phyloP scores from a whole-genome alignment of 2,797 vertebrate genomes.

The Fistularia tabacaria region DNA sequence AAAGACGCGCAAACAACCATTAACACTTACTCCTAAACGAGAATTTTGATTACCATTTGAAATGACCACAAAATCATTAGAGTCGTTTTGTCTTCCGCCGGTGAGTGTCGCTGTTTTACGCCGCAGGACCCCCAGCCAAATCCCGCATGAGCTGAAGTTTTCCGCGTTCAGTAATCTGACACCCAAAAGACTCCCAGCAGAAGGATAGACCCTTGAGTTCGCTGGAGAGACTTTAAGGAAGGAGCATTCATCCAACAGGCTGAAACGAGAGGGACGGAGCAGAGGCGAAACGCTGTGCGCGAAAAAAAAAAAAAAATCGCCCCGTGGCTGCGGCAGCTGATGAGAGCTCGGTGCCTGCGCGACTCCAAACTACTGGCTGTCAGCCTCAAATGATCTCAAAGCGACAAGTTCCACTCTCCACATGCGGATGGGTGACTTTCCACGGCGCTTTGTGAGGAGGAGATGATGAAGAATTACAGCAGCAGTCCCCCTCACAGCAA shows the following conservation, averaged over 20 bases:
- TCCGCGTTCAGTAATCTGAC: slow-evolving; percentile 78
- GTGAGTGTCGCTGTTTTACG: slow-evolving; percentile 64
- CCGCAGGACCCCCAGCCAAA: neutral
- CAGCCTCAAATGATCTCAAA: slow-evolving; percentile 56
- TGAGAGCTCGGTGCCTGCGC: slow-evolving; percentile 38
- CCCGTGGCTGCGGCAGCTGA: slow-evolving; percentile 48
- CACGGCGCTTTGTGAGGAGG: slow-evolving; percentile 80
- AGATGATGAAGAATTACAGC: slow-evolving; percentile 88
- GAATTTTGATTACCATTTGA: too few species aligned
- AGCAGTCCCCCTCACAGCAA: slow-evolving; percentile 70
- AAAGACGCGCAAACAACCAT: neutral
- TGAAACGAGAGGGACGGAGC: slow-evolving; percentile 34
- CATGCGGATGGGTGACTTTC: slow-evolving; percentile 86
- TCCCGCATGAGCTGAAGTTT: neutral
- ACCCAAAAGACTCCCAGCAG: slow-evolving; percentile 56
- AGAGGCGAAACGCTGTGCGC: slow-evolving; percentile 33
- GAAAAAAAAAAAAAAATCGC: slow-evolving; percentile 27
- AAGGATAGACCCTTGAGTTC: slow-evolving; percentile 73
- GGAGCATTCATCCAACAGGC: slow-evolving; percentile 50
- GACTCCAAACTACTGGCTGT: slow-evolving; percentile 35
- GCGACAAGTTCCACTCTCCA: slow-evolving; percentile 67
- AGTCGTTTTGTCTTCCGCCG: slow-evolving; percentile 1
- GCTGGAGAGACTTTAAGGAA: slow-evolving; percentile 58
- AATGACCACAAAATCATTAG: neutral
- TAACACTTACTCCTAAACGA: neutral